Conservation (phyloP, 2,113 vertebrate species). For the Nothobranchius kuhntae region DNA sequence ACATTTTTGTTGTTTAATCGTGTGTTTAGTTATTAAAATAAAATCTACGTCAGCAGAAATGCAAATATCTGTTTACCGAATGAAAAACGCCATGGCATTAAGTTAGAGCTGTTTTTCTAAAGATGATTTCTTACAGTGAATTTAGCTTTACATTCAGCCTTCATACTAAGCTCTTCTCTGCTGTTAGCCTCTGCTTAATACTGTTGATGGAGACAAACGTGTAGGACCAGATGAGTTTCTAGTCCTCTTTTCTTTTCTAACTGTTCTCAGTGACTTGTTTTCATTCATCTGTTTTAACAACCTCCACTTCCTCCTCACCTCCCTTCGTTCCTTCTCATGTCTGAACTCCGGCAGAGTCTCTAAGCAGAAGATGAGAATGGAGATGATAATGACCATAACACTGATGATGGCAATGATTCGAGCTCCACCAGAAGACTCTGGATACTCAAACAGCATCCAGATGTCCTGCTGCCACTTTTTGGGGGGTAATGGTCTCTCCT, state of each 20-base stretch:
- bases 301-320: slow-evolving; percentile 75
- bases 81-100: too few species aligned
- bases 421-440: slow-evolving; percentile 88
- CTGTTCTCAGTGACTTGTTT: slow-evolving; percentile 1
- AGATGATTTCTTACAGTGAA: too few species aligned
- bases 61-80: too few species aligned
- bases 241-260: slow-evolving; percentile 11
- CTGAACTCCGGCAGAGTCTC: slow-evolving; percentile 93
- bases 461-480: slow-evolving; percentile 81
- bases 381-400: slow-evolving; percentile 91
- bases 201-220: background rate
- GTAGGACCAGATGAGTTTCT: slow-evolving; percentile 12
- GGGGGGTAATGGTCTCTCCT: slow-evolving; percentile 78
- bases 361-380: slow-evolving; percentile 93
- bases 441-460: slow-evolving; percentile 93
- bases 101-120: too few species aligned
- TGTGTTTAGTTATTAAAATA: too few species aligned
- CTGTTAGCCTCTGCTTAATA: background rate
- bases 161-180: background rate
- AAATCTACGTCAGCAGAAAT: too few species aligned
- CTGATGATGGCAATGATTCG: slow-evolving; percentile 91
- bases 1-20: too few species aligned
- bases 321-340: slow-evolving; percentile 80
- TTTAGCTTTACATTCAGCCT: background rate
- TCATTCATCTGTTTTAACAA: background rate